phyloP scores from a whole-genome alignment of 2,888 invertebrate genomes.

The Cloeon dipterum region DNA sequence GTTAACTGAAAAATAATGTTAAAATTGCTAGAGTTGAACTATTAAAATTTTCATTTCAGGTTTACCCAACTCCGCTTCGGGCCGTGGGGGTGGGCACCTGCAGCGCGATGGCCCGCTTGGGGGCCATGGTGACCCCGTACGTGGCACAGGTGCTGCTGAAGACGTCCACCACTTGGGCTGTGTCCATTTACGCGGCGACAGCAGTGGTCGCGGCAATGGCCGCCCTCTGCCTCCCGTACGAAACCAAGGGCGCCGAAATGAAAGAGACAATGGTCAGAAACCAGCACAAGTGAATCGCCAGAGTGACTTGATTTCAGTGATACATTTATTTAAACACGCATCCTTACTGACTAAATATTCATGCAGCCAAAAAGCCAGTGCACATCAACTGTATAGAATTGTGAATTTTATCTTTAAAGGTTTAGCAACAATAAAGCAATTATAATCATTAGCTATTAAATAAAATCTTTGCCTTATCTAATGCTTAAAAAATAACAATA shows the following conservation, averaged over 20 bases:
- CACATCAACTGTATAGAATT: too few relatives aligned
- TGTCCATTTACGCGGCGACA: constrained; percentile 51
- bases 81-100: constrained; percentile 84
- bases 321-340: too few relatives aligned
- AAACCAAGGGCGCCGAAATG: constrained; percentile 54
- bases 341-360: too few relatives aligned
- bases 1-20: too few relatives aligned
- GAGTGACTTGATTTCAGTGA: too few relatives aligned
- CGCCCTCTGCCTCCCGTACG: constrained; percentile 61
- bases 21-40: too few relatives aligned
- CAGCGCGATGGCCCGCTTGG: constrained; percentile 73
- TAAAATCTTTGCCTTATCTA: too few relatives aligned
- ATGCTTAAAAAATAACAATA: too few relatives aligned
- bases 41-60: constrained; percentile 17
- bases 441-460: too few relatives aligned
- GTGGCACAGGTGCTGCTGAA: constrained; percentile 71
- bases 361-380: too few relatives aligned
- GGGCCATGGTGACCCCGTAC: constrained; percentile 85
- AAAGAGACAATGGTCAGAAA: constrained; percentile 18
- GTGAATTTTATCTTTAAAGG: too few relatives aligned
- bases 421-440: too few relatives aligned
- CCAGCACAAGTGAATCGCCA: not conserved
- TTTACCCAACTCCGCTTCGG: constrained; percentile 71
- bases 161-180: constrained; percentile 45
- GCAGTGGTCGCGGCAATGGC: constrained; percentile 52